phyloP scores from a whole-genome alignment of 2,888 invertebrate genomes.

The Argynnis bischoffii region DNA sequence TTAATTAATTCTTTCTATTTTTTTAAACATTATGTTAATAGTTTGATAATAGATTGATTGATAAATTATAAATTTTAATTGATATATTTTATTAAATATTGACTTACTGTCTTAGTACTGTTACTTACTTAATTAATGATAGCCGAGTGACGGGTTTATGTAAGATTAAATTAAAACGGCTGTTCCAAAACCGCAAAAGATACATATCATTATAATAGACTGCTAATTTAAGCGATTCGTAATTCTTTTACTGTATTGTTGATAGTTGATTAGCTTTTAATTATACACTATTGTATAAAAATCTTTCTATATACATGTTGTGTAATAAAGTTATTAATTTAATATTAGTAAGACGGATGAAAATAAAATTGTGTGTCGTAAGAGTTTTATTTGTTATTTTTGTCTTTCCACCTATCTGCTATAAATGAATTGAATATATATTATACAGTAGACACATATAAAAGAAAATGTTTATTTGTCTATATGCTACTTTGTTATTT shows the following conservation, averaged over 20 bases:
- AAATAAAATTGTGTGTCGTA: slow-evolving; percentile 81
- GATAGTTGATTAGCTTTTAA: slow-evolving; percentile 73
- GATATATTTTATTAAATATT: no score
- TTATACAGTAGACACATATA: neutral
- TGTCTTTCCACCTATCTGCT: neutral
- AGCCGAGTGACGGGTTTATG: slow-evolving; percentile 26
- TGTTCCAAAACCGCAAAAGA: slow-evolving; percentile 81
- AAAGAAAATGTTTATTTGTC: no score
- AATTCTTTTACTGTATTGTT: slow-evolving; percentile 80
- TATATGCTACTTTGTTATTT: no score
- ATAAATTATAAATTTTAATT: no score
- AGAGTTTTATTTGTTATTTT: slow-evolving; percentile 53
- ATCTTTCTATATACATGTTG: slow-evolving; percentile 83
- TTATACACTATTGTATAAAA: slow-evolving; percentile 82
- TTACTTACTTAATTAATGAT: no score
- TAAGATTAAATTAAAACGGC: slow-evolving; percentile 58
- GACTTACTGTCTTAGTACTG: no score
- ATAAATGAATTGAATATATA: neutral
- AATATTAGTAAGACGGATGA: slow-evolving; percentile 60
- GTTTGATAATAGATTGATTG: no score
- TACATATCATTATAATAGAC: slow-evolving; percentile 82
- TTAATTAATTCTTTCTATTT: neutral
- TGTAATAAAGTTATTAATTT: slow-evolving; percentile 72
- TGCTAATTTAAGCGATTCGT: slow-evolving; percentile 76
- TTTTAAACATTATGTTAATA: no score